Evolutionary conservation across 2,888 invertebrate genomes (phyloP).

Genomic region (Parnassius apollo): DNA sequence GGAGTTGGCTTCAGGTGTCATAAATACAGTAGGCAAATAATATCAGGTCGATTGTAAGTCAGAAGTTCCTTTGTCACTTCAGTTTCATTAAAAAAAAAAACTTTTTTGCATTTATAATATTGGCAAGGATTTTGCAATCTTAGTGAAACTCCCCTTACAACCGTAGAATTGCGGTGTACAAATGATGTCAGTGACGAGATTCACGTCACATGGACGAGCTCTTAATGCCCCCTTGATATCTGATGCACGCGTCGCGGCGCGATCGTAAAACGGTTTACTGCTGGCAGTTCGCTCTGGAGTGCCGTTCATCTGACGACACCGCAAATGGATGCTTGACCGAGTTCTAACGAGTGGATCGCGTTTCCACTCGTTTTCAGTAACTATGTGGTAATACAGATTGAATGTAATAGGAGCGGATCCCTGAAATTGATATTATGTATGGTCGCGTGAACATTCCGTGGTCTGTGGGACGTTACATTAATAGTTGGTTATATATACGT

Average conservation of each 20-base stretch:
- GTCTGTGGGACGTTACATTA: too few relatives aligned
- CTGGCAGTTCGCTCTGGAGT: slow-evolving; percentile 6
- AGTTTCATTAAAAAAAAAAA: too few relatives aligned
- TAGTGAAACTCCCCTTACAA: background rate
- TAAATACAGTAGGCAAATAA: too few relatives aligned
- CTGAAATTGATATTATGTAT: too few relatives aligned
- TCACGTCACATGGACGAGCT: slow-evolving; percentile 10
- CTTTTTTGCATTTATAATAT: too few relatives aligned
- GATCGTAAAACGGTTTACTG: slow-evolving; percentile 22
- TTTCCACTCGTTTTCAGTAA: background rate
- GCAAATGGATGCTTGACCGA: slow-evolving; percentile 10
- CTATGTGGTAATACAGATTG: background rate
- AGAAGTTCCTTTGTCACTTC: too few relatives aligned
- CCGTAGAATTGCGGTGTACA: background rate
- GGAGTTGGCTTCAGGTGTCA: too few relatives aligned
- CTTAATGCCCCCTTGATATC: slow-evolving; percentile 5
- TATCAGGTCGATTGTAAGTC: too few relatives aligned
- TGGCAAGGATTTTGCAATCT: too few relatives aligned
- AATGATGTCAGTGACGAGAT: slow-evolving; percentile 6
- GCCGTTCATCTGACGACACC: slow-evolving; percentile 8
- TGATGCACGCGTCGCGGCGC: slow-evolving; percentile 8
- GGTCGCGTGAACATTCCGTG: too few relatives aligned
- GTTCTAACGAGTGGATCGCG: background rate
- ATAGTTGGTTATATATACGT: too few relatives aligned
- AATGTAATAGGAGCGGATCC: background rate